Percentiles rank a stretch among this genome's conserved stretches.
phyloP scores from a whole-genome alignment of 2,888 invertebrate genomes.

The Melanargia galathea region DNA sequence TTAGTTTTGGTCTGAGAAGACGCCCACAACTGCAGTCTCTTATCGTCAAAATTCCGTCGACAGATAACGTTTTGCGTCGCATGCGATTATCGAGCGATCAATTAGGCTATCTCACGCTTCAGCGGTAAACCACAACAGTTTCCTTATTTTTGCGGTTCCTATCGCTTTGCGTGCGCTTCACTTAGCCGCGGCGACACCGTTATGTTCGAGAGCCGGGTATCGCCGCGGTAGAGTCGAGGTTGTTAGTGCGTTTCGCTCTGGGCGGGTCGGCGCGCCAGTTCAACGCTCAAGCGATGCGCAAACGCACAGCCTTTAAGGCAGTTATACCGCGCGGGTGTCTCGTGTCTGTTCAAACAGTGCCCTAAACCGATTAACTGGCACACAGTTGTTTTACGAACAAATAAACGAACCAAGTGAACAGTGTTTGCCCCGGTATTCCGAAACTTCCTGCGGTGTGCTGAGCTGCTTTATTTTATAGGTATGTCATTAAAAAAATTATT shows the following conservation, averaged over 20 bases:
- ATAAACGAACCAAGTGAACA: constrained; percentile 51
- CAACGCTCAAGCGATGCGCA: constrained; percentile 76
- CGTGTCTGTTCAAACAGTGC: constrained; percentile 39
- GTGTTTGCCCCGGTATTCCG: constrained; percentile 56
- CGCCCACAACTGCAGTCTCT: neutral
- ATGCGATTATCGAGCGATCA: constrained; percentile 54
- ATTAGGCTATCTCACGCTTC: constrained; percentile 62
- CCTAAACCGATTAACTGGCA: constrained; percentile 45
- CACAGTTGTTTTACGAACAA: constrained; percentile 47
- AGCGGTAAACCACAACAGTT: constrained; percentile 62
- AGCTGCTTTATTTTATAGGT: constrained; percentile 17
- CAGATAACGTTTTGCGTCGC: constrained; percentile 35
- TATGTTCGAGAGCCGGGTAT: constrained; percentile 48
- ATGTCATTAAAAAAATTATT: neutral
- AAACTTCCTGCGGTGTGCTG: constrained; percentile 39
- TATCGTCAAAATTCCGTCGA: constrained; percentile 13
- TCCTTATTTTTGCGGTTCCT: constrained; percentile 69
- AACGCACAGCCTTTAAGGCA: constrained; percentile 70
- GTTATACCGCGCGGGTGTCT: constrained; percentile 48
- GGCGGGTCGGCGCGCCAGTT: constrained; percentile 67
- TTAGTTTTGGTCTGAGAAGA: too few species aligned
- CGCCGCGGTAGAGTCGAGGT: constrained; percentile 35
- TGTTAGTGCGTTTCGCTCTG: constrained; percentile 45
- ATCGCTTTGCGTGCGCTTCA: constrained; percentile 50
- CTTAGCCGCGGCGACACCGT: constrained; percentile 51